Percentiles rank a stretch among this genome's conserved stretches.
Evolutionary conservation across 2,113 vertebrate species (phyloP).

Genomic region (Prietella phreatophila): DNA sequence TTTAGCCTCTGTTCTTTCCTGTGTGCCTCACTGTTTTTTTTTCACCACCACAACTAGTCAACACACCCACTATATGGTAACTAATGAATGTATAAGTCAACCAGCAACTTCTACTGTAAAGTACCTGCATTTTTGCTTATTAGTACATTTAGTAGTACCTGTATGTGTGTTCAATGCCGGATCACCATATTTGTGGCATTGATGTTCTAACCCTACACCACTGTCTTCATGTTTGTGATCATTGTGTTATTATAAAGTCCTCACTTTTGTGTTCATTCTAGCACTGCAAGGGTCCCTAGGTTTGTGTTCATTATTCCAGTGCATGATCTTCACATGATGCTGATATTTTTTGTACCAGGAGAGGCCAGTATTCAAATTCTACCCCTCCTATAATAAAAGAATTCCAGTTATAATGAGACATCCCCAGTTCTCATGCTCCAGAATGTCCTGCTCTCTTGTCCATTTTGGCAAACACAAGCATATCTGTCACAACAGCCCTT

Average conservation of each 20-base stretch:
- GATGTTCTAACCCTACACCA: not conserved
- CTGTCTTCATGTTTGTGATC: not conserved
- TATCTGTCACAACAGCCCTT: slow-evolving; percentile 61
- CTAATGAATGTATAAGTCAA: not conserved
- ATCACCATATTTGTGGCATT: not conserved
- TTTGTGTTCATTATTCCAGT: not conserved
- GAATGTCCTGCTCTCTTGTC: slow-evolving; percentile 49
- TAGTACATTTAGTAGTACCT: not conserved
- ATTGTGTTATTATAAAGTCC: not conserved
- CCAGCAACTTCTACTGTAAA: not conserved
- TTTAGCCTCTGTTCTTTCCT: not conserved
- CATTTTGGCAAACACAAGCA: slow-evolving; percentile 61
- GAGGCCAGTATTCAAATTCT: slow-evolving; percentile 57
- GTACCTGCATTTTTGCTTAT: not conserved
- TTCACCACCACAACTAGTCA: not conserved
- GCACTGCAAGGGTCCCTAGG: slow-evolving; percentile 34
- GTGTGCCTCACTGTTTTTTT: not conserved
- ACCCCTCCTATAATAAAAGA: slow-evolving; percentile 22
- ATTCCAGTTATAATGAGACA: slow-evolving; percentile 57
- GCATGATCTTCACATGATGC: slow-evolving; percentile 4
- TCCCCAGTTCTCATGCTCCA: slow-evolving; percentile 50
- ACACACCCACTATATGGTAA: too few relatives aligned
- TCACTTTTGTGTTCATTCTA: not conserved
- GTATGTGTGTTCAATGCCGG: not conserved
- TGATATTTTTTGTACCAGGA: slow-evolving; percentile 22